A percentile compares a stretch with the other conserved stretches of the same genome.
Conservation (phyloP, 1,140 invertebrate species). For the Glossosoma conforme region DNA sequence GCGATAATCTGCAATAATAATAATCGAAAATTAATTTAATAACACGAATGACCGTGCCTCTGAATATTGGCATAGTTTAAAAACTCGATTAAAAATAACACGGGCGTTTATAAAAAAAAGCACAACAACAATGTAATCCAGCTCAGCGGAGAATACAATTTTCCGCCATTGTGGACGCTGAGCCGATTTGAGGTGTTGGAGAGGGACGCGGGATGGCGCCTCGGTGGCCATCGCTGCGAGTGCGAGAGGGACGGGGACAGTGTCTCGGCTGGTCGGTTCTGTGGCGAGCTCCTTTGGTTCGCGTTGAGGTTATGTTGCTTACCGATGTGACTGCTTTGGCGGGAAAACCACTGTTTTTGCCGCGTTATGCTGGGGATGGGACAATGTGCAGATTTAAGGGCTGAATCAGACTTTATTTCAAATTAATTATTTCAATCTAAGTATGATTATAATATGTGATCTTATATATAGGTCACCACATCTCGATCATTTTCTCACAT, state of each 20-base stretch:
- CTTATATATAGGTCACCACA: too few species aligned
- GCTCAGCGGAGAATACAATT: slow-evolving; percentile 31
- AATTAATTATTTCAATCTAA: too few species aligned
- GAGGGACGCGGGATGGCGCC: slow-evolving; percentile 6
- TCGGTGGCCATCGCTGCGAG: background rate
- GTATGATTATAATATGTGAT: too few species aligned
- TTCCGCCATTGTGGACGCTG: slow-evolving; percentile 31
- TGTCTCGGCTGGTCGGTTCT: background rate
- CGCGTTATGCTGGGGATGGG: slow-evolving; percentile 16
- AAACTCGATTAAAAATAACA: slow-evolving; percentile 17
- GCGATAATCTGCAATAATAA: too few species aligned
- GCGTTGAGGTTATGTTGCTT: slow-evolving; percentile 26
- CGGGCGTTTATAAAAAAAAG: slow-evolving; percentile 29
- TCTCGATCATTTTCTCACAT: too few species aligned
- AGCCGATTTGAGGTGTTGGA: slow-evolving; percentile 24
- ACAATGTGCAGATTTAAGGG: too few species aligned
- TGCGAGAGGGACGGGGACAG: slow-evolving; percentile 6
- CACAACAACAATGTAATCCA: slow-evolving; percentile 32
- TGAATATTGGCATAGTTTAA: too few species aligned
- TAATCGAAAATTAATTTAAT: too few species aligned
- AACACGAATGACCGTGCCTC: too few species aligned
- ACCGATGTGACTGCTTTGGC: slow-evolving; percentile 24
- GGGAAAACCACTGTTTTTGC: slow-evolving; percentile 29
- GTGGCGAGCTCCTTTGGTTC: slow-evolving; percentile 3
- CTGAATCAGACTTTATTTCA: too few species aligned